Evolutionary conservation across 2,888 invertebrate genomes (phyloP).

Genomic region (Lasius fuliginosus): DNA sequence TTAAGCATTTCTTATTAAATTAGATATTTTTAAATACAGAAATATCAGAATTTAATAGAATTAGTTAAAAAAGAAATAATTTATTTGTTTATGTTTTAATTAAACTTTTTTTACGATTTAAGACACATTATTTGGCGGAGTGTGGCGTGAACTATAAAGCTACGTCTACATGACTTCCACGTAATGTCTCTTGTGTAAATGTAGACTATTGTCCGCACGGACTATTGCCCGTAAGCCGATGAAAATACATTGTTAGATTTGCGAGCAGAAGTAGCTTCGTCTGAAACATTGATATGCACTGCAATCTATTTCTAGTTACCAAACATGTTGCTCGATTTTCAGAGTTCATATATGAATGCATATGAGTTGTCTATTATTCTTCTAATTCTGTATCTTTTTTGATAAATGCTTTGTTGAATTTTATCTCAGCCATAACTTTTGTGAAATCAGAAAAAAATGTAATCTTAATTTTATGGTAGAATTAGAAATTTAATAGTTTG

Average conservation of each 20-base stretch:
- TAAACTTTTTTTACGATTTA: neutral
- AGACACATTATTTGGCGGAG: neutral
- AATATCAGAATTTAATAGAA: neutral
- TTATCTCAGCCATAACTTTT: neutral
- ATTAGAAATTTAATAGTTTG: neutral
- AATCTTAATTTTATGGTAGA: neutral
- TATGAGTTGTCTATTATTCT: neutral
- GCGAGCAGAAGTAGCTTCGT: neutral
- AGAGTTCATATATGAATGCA: neutral
- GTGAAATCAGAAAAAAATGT: neutral
- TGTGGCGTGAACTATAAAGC: neutral
- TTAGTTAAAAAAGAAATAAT: neutral
- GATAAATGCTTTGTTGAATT: neutral
- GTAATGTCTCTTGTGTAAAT: neutral
- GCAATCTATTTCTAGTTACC: slow-evolving; percentile 38
- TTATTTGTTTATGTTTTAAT: neutral
- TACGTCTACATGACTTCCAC: neutral
- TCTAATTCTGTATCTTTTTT: neutral
- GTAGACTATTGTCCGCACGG: neutral
- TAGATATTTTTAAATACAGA: neutral
- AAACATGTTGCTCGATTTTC: neutral
- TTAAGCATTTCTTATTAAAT: slow-evolving; percentile 14
- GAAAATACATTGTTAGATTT: slow-evolving; percentile 7
- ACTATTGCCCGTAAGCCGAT: neutral
- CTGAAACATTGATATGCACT: neutral